phyloP scores from a whole-genome alignment of 2,888 invertebrate genomes.

The Coelinius sp. region DNA sequence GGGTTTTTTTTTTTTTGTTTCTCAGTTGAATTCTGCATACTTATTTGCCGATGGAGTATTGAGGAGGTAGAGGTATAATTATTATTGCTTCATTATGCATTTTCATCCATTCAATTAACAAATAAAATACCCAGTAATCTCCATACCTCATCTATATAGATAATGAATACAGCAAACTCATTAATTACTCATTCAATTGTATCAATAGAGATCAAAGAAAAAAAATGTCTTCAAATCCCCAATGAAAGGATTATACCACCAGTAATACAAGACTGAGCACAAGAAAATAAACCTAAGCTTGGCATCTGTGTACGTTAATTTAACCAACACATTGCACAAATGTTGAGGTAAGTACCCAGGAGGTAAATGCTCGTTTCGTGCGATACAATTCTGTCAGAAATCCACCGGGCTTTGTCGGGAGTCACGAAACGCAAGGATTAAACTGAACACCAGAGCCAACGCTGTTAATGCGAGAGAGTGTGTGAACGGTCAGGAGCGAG shows the following conservation, averaged over 20 bases:
- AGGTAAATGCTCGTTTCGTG: slow-evolving; percentile 68
- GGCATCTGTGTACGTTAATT: slow-evolving; percentile 16
- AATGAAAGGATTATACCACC: too few relatives aligned
- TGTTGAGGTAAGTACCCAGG: slow-evolving; percentile 43
- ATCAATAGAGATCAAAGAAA: too few relatives aligned
- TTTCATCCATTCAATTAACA: too few relatives aligned
- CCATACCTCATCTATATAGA: too few relatives aligned
- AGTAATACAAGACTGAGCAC: too few relatives aligned
- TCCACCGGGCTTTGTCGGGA: slow-evolving; percentile 69
- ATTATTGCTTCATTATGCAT: background rate
- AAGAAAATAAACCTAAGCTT: background rate
- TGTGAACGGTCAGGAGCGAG: slow-evolving; percentile 39
- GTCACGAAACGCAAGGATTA: slow-evolving; percentile 70
- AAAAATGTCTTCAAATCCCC: too few relatives aligned
- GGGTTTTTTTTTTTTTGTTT: slow-evolving; percentile 25
- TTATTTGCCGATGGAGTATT: background rate
- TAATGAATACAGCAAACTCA: too few relatives aligned
- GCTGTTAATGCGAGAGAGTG: slow-evolving; percentile 47
- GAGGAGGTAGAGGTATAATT: too few relatives aligned
- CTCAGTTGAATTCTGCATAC: background rate
- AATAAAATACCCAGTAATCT: too few relatives aligned
- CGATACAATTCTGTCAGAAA: slow-evolving; percentile 69
- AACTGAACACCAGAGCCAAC: slow-evolving; percentile 58
- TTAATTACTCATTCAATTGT: too few relatives aligned
- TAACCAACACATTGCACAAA: slow-evolving; percentile 23